Conservation (phyloP, 2,113 vertebrate species). For the Triplophysa rosa region DNA sequence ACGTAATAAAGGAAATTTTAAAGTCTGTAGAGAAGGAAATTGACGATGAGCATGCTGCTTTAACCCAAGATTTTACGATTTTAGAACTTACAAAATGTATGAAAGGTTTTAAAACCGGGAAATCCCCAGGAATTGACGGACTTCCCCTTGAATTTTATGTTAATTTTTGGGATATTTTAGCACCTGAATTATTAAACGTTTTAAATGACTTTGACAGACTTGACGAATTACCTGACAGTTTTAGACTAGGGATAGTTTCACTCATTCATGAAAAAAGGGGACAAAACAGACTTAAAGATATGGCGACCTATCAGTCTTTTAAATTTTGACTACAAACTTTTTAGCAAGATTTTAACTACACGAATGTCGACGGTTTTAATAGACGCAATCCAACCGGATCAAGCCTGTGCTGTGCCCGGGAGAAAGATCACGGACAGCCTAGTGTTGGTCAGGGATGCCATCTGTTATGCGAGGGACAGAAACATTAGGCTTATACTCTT, state of each 20-base stretch:
- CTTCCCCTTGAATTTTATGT: slow-evolving; percentile 31
- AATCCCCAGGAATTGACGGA: neutral
- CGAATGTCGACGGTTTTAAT: slow-evolving; percentile 30
- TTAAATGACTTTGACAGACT: slow-evolving; percentile 23
- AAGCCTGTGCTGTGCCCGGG: too few relatives aligned
- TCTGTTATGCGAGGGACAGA: too few relatives aligned
- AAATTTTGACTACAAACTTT: slow-evolving; percentile 43
- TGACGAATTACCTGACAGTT: slow-evolving; percentile 10
- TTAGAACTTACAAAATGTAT: neutral
- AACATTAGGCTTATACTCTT: too few relatives aligned
- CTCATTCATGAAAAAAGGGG: slow-evolving; percentile 9
- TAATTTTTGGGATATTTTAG: slow-evolving; percentile 49
- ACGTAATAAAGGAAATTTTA: neutral
- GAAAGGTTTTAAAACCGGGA: neutral
- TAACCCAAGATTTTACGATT: slow-evolving; percentile 25
- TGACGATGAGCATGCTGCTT: neutral
- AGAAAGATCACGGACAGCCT: too few relatives aligned
- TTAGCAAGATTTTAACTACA: slow-evolving; percentile 25
- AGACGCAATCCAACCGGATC: slow-evolving; percentile 50
- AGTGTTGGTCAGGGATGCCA: too few relatives aligned
- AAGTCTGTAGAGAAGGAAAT: neutral
- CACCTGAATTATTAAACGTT: neutral
- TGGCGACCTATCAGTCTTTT: slow-evolving; percentile 43
- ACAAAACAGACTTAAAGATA: slow-evolving; percentile 16
- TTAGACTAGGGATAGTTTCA: slow-evolving; percentile 33